Conservation (phyloP, 2,888 invertebrate genomes). For the Liposcelis brunnea region DNA sequence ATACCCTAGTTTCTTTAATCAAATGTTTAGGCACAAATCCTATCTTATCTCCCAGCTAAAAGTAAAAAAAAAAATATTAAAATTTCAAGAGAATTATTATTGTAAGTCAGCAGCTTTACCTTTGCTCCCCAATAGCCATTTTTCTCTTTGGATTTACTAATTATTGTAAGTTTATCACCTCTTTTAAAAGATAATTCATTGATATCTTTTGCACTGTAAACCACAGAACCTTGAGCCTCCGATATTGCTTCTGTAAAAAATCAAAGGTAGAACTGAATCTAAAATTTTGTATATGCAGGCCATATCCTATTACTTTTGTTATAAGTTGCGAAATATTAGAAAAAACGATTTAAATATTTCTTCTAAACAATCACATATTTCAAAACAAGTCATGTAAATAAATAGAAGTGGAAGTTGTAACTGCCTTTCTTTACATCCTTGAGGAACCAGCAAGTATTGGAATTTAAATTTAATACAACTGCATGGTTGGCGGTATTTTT, state of each 20-base stretch:
- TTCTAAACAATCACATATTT: no score
- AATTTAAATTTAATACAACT: no score
- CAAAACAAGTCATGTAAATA: no score
- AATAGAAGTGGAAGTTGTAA: no score
- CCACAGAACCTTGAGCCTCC: no score
- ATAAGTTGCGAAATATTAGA: no score
- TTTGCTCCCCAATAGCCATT: constrained; percentile 3
- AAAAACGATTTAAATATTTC: no score
- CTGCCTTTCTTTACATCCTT: no score
- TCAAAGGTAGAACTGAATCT: constrained; percentile 11
- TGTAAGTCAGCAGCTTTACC: constrained; percentile 9
- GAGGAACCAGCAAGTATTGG: no score
- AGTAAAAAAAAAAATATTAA: constrained; percentile 11
- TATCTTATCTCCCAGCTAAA: constrained; percentile 12
- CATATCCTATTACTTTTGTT: no score
- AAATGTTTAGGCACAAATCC: not conserved
- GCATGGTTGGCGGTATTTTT: no score
- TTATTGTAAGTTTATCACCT: constrained; percentile 2
- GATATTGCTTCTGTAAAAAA: constrained; percentile 27
- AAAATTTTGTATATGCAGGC: no score
- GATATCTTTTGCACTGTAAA: constrained; percentile 8
- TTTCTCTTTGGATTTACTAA: constrained; percentile 8
- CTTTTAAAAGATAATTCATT: not conserved
- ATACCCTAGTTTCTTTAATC: not conserved
- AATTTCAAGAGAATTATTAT: constrained; percentile 12